A percentile compares a stretch with the other conserved stretches of the same genome.
phyloP scores from a whole-genome alignment of 2,888 invertebrate species.

The Esperia sulphurella region DNA sequence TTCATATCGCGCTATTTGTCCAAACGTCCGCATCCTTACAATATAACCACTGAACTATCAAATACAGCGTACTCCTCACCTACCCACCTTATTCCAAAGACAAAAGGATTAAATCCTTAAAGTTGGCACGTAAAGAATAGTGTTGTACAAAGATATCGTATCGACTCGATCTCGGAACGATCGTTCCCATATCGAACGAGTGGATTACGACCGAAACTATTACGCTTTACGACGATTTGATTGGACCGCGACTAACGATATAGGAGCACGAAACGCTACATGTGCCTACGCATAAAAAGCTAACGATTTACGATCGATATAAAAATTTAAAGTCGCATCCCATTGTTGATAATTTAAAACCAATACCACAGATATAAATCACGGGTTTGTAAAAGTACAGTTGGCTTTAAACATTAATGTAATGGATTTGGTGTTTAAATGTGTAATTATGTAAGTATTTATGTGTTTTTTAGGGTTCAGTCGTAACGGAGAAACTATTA shows the following conservation, averaged over 20 bases:
- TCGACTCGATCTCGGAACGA: constrained; percentile 50
- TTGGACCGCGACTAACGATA: constrained; percentile 67
- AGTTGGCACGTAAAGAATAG: constrained; percentile 2
- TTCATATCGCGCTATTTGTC: constrained; percentile 62
- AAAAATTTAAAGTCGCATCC: constrained; percentile 52
- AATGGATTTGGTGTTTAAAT: constrained; percentile 7
- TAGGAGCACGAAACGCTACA: constrained; percentile 53
- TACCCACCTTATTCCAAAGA: neutral
- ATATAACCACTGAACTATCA: neutral
- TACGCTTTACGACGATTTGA: constrained; percentile 70
- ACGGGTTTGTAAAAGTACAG: constrained; percentile 22
- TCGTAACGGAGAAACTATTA: too few species aligned
- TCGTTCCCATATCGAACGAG: constrained; percentile 70
- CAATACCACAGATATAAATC: constrained; percentile 51
- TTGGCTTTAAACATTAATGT: constrained; percentile 15
- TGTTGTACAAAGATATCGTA: constrained; percentile 34
- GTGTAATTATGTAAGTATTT: constrained; percentile 10
- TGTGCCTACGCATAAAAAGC: constrained; percentile 47
- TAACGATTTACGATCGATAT: constrained; percentile 64
- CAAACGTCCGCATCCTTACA: constrained; percentile 30
- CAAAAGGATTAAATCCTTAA: constrained; percentile 1
- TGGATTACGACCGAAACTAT: constrained; percentile 62
- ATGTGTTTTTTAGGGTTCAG: constrained; percentile 1
- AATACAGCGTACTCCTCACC: neutral
- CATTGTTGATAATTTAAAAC: constrained; percentile 59